Evolutionary conservation across 2,888 invertebrate species (phyloP).

Genomic region (Cerceris rybyensis): DNA sequence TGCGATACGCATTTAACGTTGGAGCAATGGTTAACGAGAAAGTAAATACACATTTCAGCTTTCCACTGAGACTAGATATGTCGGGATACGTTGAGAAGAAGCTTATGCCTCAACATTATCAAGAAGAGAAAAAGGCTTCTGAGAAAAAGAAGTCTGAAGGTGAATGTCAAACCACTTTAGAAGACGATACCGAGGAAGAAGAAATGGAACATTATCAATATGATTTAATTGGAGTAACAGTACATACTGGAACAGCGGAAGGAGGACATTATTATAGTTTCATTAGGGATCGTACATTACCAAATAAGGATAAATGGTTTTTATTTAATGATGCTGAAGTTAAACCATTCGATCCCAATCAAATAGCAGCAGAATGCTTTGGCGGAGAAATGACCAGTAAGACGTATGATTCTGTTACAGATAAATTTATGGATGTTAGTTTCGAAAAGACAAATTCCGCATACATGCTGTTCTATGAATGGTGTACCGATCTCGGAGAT

Average conservation of each 20-base stretch:
- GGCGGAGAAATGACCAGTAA: conserved; percentile 99
- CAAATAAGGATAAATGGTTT: conserved; percentile 93
- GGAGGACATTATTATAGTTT: conserved; percentile 98
- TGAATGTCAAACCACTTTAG: conserved; percentile 56
- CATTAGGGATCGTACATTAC: conserved; percentile 90
- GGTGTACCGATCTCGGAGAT: conserved; percentile 84
- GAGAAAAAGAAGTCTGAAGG: conserved; percentile 60
- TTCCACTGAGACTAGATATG: conserved; percentile 96
- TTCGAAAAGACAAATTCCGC: conserved; percentile 99
- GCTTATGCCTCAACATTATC: conserved; percentile 94
- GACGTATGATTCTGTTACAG: conserved; percentile 97
- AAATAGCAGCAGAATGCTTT: conserved; percentile 97
- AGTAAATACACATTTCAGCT: conserved; percentile 98
- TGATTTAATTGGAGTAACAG: conserved; percentile 96
- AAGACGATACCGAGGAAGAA: conserved; percentile 82
- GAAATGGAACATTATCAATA: conserved; percentile 90
- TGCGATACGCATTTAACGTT: conserved; percentile 99
- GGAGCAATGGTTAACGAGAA: conserved; percentile 98
- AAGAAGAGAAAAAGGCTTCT: conserved; percentile 83
- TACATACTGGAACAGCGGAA: conserved; percentile 98
- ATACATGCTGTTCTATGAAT: conserved; percentile 98
- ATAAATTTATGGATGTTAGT: conserved; percentile 98
- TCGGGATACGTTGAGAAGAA: conserved; percentile 97
- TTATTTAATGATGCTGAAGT: conserved; percentile 96
- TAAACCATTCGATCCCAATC: conserved; percentile 96